Percentiles rank a stretch among this genome's conserved stretches.
phyloP scores from a whole-genome alignment of 64 coral and sea anemone genomes.

The Trachythela sp. region DNA sequence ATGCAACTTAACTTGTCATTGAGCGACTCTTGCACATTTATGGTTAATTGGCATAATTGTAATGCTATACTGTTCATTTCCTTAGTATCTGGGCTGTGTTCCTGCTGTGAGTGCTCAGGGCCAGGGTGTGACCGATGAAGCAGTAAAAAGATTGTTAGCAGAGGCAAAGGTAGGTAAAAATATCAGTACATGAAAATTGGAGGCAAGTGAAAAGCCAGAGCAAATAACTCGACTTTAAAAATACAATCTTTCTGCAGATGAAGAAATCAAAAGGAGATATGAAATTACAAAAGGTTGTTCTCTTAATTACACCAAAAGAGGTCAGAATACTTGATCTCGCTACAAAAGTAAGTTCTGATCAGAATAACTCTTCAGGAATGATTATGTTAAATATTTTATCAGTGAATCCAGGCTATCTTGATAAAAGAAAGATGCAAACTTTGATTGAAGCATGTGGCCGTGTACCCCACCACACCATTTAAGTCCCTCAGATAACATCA shows the following conservation, averaged over 20 bases:
- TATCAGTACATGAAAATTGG: neutral
- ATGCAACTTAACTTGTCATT: neutral
- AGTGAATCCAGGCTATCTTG: no score
- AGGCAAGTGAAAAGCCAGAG: no score
- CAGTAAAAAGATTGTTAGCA: slow-evolving; percentile 58
- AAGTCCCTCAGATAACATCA: neutral
- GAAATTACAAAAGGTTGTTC: slow-evolving; percentile 72
- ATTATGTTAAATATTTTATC: no score
- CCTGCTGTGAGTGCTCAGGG: slow-evolving; percentile 57
- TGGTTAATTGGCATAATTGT: no score
- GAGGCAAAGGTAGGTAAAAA: slow-evolving; percentile 51
- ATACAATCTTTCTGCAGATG: neutral
- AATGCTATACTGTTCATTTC: neutral
- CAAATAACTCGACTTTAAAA: no score
- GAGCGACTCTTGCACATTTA: neutral
- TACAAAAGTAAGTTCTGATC: slow-evolving; percentile 53
- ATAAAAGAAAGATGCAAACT: no score
- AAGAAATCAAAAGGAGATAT: slow-evolving; percentile 36
- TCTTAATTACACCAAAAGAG: slow-evolving; percentile 60
- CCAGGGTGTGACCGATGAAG: slow-evolving; percentile 66
- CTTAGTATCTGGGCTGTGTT: slow-evolving; percentile 57
- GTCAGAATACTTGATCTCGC: slow-evolving; percentile 56
- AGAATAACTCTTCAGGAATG: neutral
- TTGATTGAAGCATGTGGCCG: no score
- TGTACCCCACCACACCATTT: neutral